A percentile compares a stretch with the other conserved stretches of the same genome.
Evolutionary conservation across 2,113 vertebrate genomes (phyloP).

Genomic region (Entomyzon cyanotis): DNA sequence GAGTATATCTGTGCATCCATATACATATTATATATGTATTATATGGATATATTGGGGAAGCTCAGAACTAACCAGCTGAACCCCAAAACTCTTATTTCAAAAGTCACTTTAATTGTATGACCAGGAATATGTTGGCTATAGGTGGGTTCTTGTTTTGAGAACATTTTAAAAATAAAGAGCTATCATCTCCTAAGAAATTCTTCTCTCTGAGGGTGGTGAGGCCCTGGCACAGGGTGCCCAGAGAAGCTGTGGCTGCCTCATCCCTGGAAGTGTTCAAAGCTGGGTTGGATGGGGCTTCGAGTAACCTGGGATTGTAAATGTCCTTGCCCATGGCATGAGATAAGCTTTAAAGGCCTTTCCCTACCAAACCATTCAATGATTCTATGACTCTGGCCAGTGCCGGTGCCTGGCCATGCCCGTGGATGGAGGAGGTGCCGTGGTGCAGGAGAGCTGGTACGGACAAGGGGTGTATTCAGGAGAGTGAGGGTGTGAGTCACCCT

Average conservation of each 20-base stretch:
- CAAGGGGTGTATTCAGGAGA: not conserved
- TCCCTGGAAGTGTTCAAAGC: not conserved
- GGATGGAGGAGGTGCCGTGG: not conserved
- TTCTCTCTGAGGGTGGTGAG: not conserved
- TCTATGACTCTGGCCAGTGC: not conserved
- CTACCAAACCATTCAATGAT: not conserved
- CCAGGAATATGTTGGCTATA: not conserved
- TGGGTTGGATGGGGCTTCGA: not conserved
- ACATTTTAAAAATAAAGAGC: not conserved
- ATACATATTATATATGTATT: not conserved
- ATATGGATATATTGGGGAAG: not conserved
- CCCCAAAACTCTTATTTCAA: not conserved
- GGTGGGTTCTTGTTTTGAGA: not conserved
- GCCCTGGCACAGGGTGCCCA: not conserved
- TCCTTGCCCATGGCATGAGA: not conserved
- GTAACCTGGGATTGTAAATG: not conserved
- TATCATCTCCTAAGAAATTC: not conserved
- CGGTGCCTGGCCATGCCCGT: accelerated
- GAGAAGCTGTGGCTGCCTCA: not conserved
- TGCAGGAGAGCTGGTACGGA: not conserved
- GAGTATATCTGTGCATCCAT: not conserved
- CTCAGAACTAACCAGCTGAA: not conserved
- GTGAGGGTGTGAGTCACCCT: not conserved
- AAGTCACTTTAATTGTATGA: not conserved
- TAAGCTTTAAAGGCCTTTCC: not conserved